A percentile compares a stretch with the other conserved stretches of the same genome.
Evolutionary conservation across 2,113 vertebrate genomes (phyloP).

Genomic region (Rostratula benghalensis): DNA sequence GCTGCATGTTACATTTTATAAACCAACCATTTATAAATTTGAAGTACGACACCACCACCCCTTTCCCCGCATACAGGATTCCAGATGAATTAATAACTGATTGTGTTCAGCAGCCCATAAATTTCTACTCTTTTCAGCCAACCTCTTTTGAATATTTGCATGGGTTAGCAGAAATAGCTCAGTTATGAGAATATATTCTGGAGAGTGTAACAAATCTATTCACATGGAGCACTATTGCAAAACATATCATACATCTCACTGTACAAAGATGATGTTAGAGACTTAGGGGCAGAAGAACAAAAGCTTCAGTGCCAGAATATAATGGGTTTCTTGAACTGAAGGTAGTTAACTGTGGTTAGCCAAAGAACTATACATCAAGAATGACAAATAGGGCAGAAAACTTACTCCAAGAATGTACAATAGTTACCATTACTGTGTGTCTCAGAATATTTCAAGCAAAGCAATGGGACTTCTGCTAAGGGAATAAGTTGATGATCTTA

Average conservation of each 20-base stretch:
- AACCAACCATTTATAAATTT: neutral
- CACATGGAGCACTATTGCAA: slow-evolving; percentile 11
- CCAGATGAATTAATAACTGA: slow-evolving; percentile 44
- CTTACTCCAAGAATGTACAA: neutral
- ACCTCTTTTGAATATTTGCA: slow-evolving; percentile 43
- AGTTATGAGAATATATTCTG: slow-evolving; percentile 56
- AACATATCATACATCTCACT: neutral
- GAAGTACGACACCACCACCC: neutral
- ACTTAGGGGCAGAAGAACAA: slow-evolving; percentile 5
- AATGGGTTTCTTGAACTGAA: slow-evolving; percentile 34
- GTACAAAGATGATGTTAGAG: slow-evolving; percentile 17
- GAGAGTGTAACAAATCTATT: slow-evolving; percentile 28
- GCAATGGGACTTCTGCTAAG: neutral
- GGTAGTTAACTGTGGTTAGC: slow-evolving; percentile 8
- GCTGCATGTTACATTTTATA: neutral
- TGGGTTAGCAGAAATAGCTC: slow-evolving; percentile 62
- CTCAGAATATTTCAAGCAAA: neutral
- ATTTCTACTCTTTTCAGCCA: slow-evolving; percentile 51
- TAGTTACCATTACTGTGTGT: neutral
- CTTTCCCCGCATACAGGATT: neutral
- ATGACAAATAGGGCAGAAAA: neutral
- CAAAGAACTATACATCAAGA: slow-evolving; percentile 29
- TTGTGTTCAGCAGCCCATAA: slow-evolving; percentile 53
- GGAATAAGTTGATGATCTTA: neutral
- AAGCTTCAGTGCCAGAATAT: slow-evolving; percentile 46